Evolutionary conservation across 2,113 vertebrate genomes (phyloP), one percentile per base, ranked within the genome.

Genomic region (Sylvietta virens): DNA sequence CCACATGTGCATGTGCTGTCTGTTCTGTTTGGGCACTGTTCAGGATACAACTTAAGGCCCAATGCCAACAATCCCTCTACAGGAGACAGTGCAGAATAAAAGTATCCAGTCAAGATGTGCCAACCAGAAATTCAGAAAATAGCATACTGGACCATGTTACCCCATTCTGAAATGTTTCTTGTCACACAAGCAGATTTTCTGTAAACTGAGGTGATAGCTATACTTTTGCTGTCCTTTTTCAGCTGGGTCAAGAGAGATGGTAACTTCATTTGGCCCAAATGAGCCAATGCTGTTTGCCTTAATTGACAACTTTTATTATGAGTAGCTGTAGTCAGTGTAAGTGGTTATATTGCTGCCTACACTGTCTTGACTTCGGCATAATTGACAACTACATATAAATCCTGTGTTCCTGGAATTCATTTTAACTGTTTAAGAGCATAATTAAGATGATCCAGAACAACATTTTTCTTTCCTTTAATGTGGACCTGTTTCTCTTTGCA

Each of bases 401-500:
- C 69, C 65, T 8, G 1, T 14, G 19, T 77, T 47, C 54, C 19
- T 61, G 37, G 7, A 47, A 48, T 24, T 39, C 0, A 33, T 92
- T 88, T 66, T 58, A 51, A 70, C 24, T 80, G 2, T 48, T 61
- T 18, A 40, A 51, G 39, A 19, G 10, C 47, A 9, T 64, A 67
- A 45, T 54, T 57, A 62, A 71, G 51, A 39, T 11, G 47, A 21
- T 47, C 26, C 27, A 54, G 60, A 71, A 9, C 69, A 67, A 76
- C 20, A 37, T 16, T 31, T 16, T 24, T 47, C 61, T 70, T 19
- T 62, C 53, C 17, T 64, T 88, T 74, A 53, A 71, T 70, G 6
- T 67, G 22, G 7, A 88, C 51, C 53, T 79, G 2, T 56, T 97
- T 88, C 82, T 81, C 91, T 78, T 86, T 50, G 7, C 79, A 99